Conservation (phyloP, 1,140 invertebrate genomes). For the Bombus impatiens region DNA sequence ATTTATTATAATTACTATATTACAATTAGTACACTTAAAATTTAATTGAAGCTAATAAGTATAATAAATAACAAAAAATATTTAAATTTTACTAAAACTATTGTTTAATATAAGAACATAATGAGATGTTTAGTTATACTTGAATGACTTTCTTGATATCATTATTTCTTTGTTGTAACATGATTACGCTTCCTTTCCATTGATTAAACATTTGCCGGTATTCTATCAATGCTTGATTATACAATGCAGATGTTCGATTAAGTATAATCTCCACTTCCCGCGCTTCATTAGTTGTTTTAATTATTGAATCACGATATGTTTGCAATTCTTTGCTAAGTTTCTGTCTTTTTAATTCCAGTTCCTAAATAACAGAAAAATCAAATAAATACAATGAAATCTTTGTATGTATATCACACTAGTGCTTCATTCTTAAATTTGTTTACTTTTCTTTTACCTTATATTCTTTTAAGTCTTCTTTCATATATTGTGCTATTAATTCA, state of each 20-base stretch:
- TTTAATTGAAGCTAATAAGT: neutral
- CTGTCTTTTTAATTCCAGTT: slow-evolving; percentile 79
- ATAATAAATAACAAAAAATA: neutral
- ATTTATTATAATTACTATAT: neutral
- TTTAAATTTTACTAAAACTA: neutral
- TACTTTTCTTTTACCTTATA: slow-evolving; percentile 80
- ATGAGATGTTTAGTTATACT: slow-evolving; percentile 31
- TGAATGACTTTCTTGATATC: slow-evolving; percentile 54
- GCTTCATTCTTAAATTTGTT: neutral
- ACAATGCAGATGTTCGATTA: slow-evolving; percentile 76
- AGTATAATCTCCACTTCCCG: slow-evolving; percentile 76
- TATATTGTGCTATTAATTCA: slow-evolving; percentile 85
- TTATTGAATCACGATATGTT: slow-evolving; percentile 63
- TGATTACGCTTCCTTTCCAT: slow-evolving; percentile 77
- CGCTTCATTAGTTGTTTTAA: slow-evolving; percentile 72
- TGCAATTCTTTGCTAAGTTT: slow-evolving; percentile 74
- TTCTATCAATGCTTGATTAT: slow-evolving; percentile 76
- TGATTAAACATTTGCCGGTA: slow-evolving; percentile 77
- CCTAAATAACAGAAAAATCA: slow-evolving; percentile 58
- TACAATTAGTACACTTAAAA: neutral
- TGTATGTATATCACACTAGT: neutral
- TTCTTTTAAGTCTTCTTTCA: slow-evolving; percentile 85
- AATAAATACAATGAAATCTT: neutral
- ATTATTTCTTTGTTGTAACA: slow-evolving; percentile 76
- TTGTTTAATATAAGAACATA: slow-evolving; percentile 5